Evolutionary conservation across 2,888 invertebrate species (phyloP), one percentile per base, ranked within the genome.

Genomic region (Adelognathus sp.): DNA sequence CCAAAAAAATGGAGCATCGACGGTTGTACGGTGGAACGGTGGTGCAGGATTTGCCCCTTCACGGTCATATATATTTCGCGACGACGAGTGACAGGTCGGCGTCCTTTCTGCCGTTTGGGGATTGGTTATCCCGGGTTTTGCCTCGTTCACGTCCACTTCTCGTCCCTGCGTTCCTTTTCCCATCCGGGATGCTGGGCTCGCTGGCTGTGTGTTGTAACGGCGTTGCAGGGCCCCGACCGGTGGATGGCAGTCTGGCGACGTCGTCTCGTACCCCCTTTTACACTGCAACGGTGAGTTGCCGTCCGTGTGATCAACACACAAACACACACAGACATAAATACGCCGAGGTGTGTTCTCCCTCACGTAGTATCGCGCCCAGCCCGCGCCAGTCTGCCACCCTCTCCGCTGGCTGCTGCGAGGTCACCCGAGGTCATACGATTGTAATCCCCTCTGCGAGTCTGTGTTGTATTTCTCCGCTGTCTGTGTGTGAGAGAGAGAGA

Each of bases 391-490:
- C 72, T 72, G 71, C 72, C 78, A 81, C 79, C 72, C 81, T 76
- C 33, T 27, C 67, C 54, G 46, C 16, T 50, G 75, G 81, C 76
- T 81, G 80, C 81, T 63, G 74, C 73, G 69, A 81, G 86, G 83
- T 83, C 83, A 83, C 77, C 80, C 58, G 87, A 86, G 88, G 86
- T 87, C 88, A 86, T 79, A 82, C 83, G 81, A 85, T 85, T 82
- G 84, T 85, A 83, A 86, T 83, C 82, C 83, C 81, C n/a, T n/a
- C n/a, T n/a, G n/a, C n/a, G n/a, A n/a, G n/a, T n/a, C n/a, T n/a
- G n/a, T n/a, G n/a, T n/a, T n/a, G n/a, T n/a, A n/a, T n/a, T n/a
- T n/a, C n/a, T n/a, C n/a, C n/a, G n/a, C n/a, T n/a, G n/a, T 60
- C 76, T 76, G 79, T 74, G 74, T 58, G 64, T 54, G 76, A 54